Conservation (phyloP, 2,888 invertebrate genomes). For the Drosophila cracens region DNA sequence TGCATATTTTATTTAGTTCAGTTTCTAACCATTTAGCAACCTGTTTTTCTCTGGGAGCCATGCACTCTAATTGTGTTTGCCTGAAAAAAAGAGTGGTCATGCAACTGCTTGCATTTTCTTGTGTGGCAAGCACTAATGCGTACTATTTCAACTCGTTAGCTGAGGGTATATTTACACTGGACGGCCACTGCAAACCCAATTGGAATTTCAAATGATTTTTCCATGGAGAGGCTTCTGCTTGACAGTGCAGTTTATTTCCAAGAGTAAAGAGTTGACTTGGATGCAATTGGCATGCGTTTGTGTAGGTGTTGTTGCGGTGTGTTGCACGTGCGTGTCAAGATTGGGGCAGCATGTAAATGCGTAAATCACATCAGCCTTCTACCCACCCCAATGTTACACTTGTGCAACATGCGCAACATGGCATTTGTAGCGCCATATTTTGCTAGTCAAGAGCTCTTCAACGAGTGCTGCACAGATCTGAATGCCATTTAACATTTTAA, state of each 20-base stretch:
- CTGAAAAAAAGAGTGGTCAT: neutral
- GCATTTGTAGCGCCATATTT: neutral
- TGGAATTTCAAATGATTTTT: constrained; percentile 54
- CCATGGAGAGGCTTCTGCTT: constrained; percentile 25
- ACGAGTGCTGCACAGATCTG: neutral
- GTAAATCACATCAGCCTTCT: constrained; percentile 52
- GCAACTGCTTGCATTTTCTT: neutral
- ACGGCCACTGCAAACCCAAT: constrained; percentile 35
- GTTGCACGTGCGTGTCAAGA: constrained; percentile 44
- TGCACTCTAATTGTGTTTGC: neutral
- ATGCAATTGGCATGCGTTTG: constrained; percentile 29
- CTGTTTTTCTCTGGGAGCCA: neutral
- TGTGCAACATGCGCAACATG: constrained; percentile 25
- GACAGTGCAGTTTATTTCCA: constrained; percentile 44
- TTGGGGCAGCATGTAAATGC: constrained; percentile 43
- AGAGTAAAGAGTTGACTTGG: constrained; percentile 45
- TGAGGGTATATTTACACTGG: constrained; percentile 22
- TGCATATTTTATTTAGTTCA: neutral
- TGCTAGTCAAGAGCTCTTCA: neutral
- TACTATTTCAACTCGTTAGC: neutral
- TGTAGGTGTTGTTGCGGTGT: constrained; percentile 34
- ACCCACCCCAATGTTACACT: constrained; percentile 2
- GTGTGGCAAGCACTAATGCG: constrained; percentile 1
- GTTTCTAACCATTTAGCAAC: neutral
- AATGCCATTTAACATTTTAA: neutral